Percentiles rank a stretch among this genome's conserved stretches.
These are phyloP conservation scores for Progne subis DNA, from an alignment of 2,113 vertebrate species.

Conservation along the genomic window DNA sequence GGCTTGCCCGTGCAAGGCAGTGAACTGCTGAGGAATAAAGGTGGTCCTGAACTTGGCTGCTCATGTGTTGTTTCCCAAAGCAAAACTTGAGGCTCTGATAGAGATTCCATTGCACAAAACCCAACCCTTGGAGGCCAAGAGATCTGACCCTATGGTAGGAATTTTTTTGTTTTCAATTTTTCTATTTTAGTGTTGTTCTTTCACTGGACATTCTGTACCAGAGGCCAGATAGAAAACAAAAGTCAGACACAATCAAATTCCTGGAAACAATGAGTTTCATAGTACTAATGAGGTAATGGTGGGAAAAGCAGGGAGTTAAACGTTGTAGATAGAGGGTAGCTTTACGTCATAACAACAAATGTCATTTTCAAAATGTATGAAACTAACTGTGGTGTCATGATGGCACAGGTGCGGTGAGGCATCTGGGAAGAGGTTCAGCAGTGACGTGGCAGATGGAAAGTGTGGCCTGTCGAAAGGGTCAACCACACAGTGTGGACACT, in stretches of 20 bases:
- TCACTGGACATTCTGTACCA: slow-evolving; percentile 41
- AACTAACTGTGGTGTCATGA: background rate
- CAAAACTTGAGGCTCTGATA: background rate
- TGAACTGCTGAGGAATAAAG: background rate
- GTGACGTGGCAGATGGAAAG: background rate
- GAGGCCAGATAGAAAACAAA: slow-evolving; percentile 25
- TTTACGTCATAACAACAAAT: background rate
- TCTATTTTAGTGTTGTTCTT: slow-evolving; percentile 42
- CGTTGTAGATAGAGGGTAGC: background rate
- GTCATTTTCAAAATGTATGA: background rate
- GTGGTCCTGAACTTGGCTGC: background rate
- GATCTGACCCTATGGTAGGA: background rate
- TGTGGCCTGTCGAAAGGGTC: background rate
- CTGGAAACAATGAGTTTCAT: background rate
- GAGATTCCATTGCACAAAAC: background rate
- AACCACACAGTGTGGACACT: background rate
- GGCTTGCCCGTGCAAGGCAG: slow-evolving; percentile 5
- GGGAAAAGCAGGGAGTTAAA: background rate
- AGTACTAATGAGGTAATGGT: background rate
- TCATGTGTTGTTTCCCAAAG: background rate
- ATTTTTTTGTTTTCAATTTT: slow-evolving; percentile 22
- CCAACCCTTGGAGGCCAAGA: background rate
- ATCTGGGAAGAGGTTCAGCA: background rate
- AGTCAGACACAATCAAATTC: background rate
- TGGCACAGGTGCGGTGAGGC: background rate